phyloP scores from a whole-genome alignment of 2,113 vertebrate species.

The Pimephales promelas region DNA sequence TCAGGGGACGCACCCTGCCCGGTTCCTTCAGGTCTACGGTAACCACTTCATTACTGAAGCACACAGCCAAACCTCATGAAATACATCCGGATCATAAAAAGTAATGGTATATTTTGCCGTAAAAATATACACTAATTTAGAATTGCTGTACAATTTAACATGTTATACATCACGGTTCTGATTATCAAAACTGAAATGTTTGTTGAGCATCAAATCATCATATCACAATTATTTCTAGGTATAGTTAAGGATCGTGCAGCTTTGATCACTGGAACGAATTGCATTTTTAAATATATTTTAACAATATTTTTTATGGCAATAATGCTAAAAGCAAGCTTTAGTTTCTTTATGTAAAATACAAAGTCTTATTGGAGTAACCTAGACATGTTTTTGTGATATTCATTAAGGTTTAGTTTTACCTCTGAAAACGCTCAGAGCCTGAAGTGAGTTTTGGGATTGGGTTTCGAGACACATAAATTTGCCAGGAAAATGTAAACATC shows the following conservation, averaged over 20 bases:
- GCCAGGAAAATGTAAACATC: neutral
- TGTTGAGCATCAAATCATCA: too few species aligned
- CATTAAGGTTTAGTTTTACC: neutral
- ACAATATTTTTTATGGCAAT: neutral
- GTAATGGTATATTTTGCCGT: too few species aligned
- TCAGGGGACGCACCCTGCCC: neutral
- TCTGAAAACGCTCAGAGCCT: neutral
- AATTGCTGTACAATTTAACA: too few species aligned
- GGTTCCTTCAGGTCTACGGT: neutral
- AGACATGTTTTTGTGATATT: neutral
- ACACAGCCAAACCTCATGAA: neutral
- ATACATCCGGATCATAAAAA: neutral
- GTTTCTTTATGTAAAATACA: neutral
- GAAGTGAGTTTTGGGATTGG: neutral
- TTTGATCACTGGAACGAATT: neutral
- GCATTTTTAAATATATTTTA: neutral
- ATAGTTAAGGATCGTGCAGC: neutral
- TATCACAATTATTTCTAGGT: too few species aligned
- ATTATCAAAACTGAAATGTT: too few species aligned
- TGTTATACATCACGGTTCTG: too few species aligned
- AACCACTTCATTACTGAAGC: neutral
- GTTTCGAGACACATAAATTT: constrained; percentile 6
- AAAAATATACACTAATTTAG: too few species aligned
- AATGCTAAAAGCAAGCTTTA: neutral
- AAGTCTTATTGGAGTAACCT: neutral